A percentile compares a stretch with the other conserved stretches of the same genome.
phyloP scores from a whole-genome alignment of 2,888 invertebrate genomes.

The Griposia aprilina region DNA sequence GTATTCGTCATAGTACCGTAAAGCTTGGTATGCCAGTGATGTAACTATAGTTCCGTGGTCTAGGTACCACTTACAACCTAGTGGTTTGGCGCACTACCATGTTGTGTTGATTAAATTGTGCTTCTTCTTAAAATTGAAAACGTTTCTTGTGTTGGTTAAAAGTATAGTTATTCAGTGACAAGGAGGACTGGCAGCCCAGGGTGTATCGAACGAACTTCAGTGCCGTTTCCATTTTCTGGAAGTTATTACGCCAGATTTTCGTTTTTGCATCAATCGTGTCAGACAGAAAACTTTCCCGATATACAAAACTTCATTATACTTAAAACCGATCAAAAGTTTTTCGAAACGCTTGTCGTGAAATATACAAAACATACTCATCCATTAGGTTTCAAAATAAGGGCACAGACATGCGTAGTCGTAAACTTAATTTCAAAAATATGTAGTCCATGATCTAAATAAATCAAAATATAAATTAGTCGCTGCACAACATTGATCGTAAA shows the following conservation, averaged over 20 bases:
- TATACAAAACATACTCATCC: not conserved
- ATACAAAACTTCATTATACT: not conserved
- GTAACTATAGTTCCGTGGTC: slow-evolving; percentile 57
- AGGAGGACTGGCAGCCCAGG: not conserved
- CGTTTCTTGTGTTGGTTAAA: not conserved
- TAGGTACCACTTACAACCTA: slow-evolving; percentile 34
- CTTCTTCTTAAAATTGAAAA: not conserved
- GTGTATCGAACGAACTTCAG: not conserved
- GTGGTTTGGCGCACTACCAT: slow-evolving; percentile 31
- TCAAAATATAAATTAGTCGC: slow-evolving; percentile 21
- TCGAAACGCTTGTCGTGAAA: not conserved
- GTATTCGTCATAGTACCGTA: slow-evolving; percentile 35
- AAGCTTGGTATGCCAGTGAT: slow-evolving; percentile 51
- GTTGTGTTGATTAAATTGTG: slow-evolving; percentile 12
- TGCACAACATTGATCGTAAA: slow-evolving; percentile 22
- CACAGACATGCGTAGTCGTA: not conserved
- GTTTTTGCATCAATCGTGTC: not conserved
- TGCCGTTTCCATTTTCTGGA: too few relatives aligned
- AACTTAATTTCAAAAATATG: not conserved
- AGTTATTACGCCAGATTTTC: not conserved
- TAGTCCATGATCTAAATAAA: slow-evolving; percentile 11
- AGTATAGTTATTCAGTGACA: not conserved
- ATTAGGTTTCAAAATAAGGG: not conserved
- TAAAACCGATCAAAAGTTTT: not conserved
- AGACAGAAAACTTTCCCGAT: not conserved